Evolutionary conservation across 2,113 vertebrate species (phyloP), one percentile per base, ranked within the genome.

Genomic region (Paralichthys olivaceus): DNA sequence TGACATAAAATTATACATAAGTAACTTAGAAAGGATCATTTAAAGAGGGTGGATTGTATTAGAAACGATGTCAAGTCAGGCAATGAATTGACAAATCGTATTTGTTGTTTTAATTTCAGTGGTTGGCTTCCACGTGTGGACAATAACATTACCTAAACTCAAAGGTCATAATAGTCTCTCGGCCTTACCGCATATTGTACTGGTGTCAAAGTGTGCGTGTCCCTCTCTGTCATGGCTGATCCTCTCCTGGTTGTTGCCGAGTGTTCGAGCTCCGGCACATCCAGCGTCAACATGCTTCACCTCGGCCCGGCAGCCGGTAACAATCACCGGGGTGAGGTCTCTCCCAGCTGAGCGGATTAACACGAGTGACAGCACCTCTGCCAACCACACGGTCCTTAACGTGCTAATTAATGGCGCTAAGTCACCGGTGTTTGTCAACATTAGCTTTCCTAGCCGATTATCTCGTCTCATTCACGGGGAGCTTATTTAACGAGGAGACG

Each of bases 371-470:
- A 6, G 22, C 54, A 32, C 45, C 66, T 67, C 70, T n/a, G 25
- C 68, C 9, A 3, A 0, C 4, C 45, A 54, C 34, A 7, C 34
- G 2, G 12, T 26, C 20, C 26, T 2, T 62, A 23, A 64, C 26
- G 15, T 0, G 19, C 5, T 37, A 73, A 29, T 51, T 13, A 9
- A 79, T 34, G 45, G 19, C 51, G 55, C 70, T 69, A 58, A 53
- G 51, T 60, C 55, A 1, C 32, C 25, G 0, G 22, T 85, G 81
- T 89, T 90, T 88, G 82, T 83, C 88, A 87, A 90, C 88, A 91
- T 80, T 84, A 81, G 77, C 83, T 66, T 29, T 34, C 43, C 65
- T 59, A 85, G 76, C 79, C 26, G 60, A 57, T 77, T 54, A 78
- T 56, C 86, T 17, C 12, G 49, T 69, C 8, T 40, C 23, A 64